These are phyloP conservation scores for Oasisia sp. DNA, from an alignment of 2,888 invertebrate species.

Conservation along the genomic window DNA sequence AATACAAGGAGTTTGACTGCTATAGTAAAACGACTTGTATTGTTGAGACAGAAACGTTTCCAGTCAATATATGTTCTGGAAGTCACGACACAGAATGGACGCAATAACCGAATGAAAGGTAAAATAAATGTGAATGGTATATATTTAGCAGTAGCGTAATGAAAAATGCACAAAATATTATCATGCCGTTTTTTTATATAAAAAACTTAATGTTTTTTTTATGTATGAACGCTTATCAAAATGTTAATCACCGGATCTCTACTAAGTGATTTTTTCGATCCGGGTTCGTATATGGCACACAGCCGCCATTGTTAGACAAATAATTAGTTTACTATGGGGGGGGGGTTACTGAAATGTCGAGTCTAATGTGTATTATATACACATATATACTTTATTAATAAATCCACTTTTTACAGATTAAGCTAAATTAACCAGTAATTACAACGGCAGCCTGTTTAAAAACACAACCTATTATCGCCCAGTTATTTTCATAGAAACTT, in stretches of 20 bases:
- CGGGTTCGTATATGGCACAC: background rate
- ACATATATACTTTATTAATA: background rate
- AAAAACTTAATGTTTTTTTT: background rate
- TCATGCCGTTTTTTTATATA: background rate
- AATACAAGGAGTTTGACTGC: background rate
- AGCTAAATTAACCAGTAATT: no score
- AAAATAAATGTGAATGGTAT: background rate
- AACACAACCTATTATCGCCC: no score
- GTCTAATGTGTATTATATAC: background rate
- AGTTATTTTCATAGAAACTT: background rate
- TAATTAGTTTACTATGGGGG: background rate
- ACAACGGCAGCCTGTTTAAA: no score
- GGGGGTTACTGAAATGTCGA: background rate
- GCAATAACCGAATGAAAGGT: background rate
- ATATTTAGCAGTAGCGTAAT: background rate
- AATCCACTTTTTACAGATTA: background rate
- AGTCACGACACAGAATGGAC: background rate
- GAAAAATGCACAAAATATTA: background rate
- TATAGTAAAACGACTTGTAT: no score
- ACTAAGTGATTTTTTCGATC: background rate
- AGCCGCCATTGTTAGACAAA: background rate
- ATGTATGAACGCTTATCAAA: background rate
- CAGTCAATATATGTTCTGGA: background rate
- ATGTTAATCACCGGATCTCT: background rate
- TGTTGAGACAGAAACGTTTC: background rate